Conservation (phyloP, 2,113 vertebrate genomes). For the Chauna torquata region DNA sequence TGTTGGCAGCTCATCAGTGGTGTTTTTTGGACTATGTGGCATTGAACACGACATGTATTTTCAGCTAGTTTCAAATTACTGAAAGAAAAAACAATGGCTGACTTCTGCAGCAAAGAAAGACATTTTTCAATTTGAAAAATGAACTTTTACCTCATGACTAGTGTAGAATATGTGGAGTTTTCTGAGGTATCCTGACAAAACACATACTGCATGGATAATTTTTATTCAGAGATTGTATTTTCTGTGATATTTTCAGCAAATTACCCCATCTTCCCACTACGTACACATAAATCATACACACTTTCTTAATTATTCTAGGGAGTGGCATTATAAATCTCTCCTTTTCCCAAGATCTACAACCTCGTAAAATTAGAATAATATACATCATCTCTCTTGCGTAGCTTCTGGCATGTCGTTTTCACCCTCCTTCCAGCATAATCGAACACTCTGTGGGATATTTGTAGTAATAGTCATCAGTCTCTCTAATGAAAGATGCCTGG, state of each 20-base stretch:
- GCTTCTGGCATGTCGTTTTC: constrained; percentile 5
- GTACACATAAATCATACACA: background rate
- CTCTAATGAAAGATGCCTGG: constrained; percentile 19
- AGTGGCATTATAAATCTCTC: constrained; percentile 22
- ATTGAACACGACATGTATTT: background rate
- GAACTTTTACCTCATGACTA: background rate
- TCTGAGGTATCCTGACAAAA: background rate
- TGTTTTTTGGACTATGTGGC: background rate
- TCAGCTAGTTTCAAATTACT: background rate
- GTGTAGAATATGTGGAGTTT: background rate
- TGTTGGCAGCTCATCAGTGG: background rate
- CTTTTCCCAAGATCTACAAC: constrained; percentile 34
- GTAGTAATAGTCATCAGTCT: constrained; percentile 33
- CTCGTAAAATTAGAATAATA: constrained; percentile 23
- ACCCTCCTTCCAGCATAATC: background rate
- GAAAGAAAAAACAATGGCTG: background rate
- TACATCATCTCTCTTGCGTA: constrained; percentile 6
- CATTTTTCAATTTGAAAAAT: background rate
- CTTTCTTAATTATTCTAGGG: constrained; percentile 1
- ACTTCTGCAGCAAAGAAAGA: background rate
- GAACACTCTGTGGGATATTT: constrained; percentile 20
- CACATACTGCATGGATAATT: background rate
- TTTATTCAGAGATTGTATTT: background rate
- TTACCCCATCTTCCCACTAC: background rate
- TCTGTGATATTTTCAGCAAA: background rate